Conservation (phyloP, 2,113 vertebrate genomes). For the Neolamprologus cancellatus region DNA sequence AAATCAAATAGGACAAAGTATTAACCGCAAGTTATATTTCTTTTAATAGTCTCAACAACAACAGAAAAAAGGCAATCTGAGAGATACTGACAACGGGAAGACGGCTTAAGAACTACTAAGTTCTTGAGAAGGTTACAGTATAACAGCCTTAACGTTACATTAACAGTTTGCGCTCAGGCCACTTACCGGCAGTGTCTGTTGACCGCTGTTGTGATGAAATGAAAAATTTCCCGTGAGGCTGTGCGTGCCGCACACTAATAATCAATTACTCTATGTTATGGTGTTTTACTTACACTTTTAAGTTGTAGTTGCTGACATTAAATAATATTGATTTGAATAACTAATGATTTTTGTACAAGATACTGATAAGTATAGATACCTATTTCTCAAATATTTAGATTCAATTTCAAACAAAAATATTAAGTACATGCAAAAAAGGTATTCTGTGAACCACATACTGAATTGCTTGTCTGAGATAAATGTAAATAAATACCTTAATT, state of each 20-base stretch:
- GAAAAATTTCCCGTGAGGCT: not conserved
- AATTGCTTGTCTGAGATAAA: not conserved
- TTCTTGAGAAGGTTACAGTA: too few species aligned
- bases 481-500: not conserved
- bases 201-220: not conserved
- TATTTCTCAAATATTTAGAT: not conserved
- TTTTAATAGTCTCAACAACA: not conserved
- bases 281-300: not conserved
- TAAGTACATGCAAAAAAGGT: not conserved
- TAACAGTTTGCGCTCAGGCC: too few species aligned
- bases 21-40: not conserved
- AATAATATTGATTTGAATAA: not conserved
- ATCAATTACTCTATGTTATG: not conserved
- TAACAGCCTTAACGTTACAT: accelerated
- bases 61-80: too few species aligned
- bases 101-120: too few species aligned
- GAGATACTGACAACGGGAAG: too few species aligned
- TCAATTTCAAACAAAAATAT: not conserved
- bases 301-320: not conserved
- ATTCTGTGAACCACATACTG: not conserved
- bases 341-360: not conserved
- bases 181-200: not conserved
- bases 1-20: not conserved
- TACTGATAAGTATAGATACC: not conserved
- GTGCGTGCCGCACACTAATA: accelerated